Conservation (phyloP, 2,797 vertebrate genomes). For the Rhynchonycteris naso region DNA sequence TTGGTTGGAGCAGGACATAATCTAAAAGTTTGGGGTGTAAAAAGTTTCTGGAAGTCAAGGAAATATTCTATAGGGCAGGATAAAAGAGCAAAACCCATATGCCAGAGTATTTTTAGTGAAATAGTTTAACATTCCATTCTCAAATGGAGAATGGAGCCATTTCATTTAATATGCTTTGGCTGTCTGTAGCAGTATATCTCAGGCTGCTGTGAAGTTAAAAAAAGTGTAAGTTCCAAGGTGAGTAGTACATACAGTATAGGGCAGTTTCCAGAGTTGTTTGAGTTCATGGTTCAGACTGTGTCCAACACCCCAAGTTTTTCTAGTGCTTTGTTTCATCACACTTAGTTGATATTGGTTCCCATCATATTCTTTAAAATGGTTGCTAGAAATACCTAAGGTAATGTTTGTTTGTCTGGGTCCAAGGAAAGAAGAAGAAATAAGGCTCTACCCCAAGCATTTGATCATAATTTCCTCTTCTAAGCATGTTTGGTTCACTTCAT, state of each 20-base stretch:
- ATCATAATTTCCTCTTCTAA: not conserved
- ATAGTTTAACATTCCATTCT: not conserved
- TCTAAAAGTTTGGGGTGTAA: not conserved
- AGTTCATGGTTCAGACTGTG: not conserved
- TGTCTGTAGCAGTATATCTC: not conserved
- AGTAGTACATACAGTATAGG: not conserved
- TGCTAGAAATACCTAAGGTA: not conserved
- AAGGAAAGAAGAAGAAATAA: not conserved
- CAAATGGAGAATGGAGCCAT: not conserved
- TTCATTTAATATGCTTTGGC: not conserved
- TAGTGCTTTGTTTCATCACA: not conserved
- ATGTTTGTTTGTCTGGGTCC: not conserved
- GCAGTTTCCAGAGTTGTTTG: not conserved
- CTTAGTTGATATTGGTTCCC: not conserved
- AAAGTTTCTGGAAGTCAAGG: not conserved
- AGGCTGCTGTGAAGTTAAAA: not conserved
- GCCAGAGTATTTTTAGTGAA: not conserved
- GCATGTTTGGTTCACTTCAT: not conserved
- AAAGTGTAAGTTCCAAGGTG: not conserved
- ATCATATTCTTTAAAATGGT: not conserved
- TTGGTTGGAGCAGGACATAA: not conserved
- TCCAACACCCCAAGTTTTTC: not conserved
- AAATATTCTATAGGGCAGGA: not conserved
- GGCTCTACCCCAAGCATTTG: not conserved
- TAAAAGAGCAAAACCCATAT: not conserved